Percentiles rank a stretch among this genome's conserved stretches.
Conservation (phyloP, 1,140 invertebrate species). For the Aleiodes sp. region DNA sequence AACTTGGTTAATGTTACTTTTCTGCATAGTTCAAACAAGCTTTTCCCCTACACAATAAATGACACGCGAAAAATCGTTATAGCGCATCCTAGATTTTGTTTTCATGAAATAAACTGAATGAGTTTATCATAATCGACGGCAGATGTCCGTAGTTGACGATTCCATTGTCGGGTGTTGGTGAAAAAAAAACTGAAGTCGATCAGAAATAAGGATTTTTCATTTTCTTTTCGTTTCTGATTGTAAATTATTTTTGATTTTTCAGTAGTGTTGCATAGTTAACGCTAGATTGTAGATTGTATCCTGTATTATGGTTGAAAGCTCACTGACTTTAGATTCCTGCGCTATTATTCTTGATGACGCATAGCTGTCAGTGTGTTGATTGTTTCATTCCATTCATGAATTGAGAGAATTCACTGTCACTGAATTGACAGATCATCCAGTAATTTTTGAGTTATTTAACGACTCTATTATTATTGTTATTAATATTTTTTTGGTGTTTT, state of each 20-base stretch:
- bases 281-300: no score
- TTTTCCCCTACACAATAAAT: neutral
- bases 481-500: conserved; percentile 36
- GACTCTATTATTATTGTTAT: neutral
- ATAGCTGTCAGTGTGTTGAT: neutral
- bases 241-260: no score
- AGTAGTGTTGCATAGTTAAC: no score
- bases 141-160: neutral
- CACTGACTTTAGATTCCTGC: no score
- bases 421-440: conserved; percentile 1
- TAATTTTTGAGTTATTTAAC: neutral
- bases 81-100: neutral
- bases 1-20: neutral
- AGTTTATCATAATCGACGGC: neutral
- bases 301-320: no score
- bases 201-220: no score
- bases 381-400: neutral
- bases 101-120: no score
- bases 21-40: neutral
- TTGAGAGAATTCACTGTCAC: neutral
- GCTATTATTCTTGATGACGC: neutral
- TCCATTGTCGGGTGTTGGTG: no score
- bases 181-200: no score
- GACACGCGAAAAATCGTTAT: neutral
- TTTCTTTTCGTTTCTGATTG: no score